Percentiles rank a stretch among this genome's conserved stretches.
These are phyloP conservation scores for Gymnobelideus leadbeateri DNA, from an alignment of 2,113 vertebrate species.

Conservation along the genomic window DNA sequence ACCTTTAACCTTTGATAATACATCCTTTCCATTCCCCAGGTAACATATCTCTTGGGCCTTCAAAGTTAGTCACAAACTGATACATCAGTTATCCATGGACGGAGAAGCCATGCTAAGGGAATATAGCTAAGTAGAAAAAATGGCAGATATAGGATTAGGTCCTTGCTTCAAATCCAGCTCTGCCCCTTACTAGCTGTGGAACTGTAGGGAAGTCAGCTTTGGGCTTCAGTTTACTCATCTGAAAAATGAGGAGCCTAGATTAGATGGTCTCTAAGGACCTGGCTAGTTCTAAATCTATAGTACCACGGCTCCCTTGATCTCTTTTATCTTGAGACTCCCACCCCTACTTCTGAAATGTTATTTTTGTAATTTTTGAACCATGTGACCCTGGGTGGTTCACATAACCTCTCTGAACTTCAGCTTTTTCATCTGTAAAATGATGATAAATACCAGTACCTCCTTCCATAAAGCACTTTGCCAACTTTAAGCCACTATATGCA, in stretches of 20 bases:
- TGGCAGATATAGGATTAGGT: too few relatives aligned
- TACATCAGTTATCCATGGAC: too few relatives aligned
- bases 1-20: not conserved
- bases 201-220: too few relatives aligned
- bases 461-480: not conserved
- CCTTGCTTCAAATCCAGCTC: too few relatives aligned
- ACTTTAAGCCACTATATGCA: not conserved
- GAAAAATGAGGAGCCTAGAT: too few relatives aligned
- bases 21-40: not conserved
- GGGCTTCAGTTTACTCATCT: too few relatives aligned
- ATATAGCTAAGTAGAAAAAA: too few relatives aligned
- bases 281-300: not conserved
- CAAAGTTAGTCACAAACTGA: not conserved
- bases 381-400: not conserved
- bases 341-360: not conserved
- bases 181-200: too few relatives aligned
- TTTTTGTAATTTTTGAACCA: not conserved
- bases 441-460: not conserved
- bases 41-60: not conserved
- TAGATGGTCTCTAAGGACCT: too few relatives aligned
- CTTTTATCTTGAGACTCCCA: not conserved
- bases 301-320: not conserved
- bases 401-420: not conserved
- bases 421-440: not conserved
- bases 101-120: too few relatives aligned